These are phyloP conservation scores for Camptogramma bilineatum DNA, from an alignment of 2,888 invertebrate genomes.

Conservation along the genomic window DNA sequence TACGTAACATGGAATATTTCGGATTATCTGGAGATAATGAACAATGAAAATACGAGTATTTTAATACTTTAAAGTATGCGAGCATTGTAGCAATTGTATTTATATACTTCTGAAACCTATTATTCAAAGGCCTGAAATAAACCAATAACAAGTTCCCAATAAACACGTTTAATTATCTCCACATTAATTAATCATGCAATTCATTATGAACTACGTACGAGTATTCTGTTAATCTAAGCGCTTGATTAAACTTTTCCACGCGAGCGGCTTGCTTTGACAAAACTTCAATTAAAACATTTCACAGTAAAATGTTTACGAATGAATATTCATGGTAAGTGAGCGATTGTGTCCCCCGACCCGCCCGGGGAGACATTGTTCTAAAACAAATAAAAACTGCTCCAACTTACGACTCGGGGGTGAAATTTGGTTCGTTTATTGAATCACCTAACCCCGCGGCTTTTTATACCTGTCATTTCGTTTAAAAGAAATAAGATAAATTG, in stretches of 20 bases:
- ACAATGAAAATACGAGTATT: background rate
- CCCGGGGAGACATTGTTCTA: constrained; percentile 31
- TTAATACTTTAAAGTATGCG: background rate
- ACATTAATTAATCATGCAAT: too few relatives aligned
- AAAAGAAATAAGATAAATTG: background rate
- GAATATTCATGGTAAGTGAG: constrained; percentile 25
- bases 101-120: background rate
- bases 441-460: constrained; percentile 9
- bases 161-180: too few relatives aligned
- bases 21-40: background rate
- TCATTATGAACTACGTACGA: too few relatives aligned
- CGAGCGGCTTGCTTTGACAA: constrained; percentile 2
- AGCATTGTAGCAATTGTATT: background rate
- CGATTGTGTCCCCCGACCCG: constrained; percentile 25
- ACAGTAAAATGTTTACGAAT: constrained; percentile 13
- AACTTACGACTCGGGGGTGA: constrained; percentile 23
- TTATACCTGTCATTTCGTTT: background rate
- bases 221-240: background rate
- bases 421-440: constrained; percentile 31
- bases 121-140: too few relatives aligned
- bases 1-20: background rate
- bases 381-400: constrained; percentile 36
- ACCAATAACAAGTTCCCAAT: too few relatives aligned
- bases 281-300: constrained; percentile 14
- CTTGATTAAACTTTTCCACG: constrained; percentile 9